Evolutionary conservation across 2,888 invertebrate species (phyloP), one percentile per base, ranked within the genome.

Genomic region (Lasioglossum villosulum): DNA sequence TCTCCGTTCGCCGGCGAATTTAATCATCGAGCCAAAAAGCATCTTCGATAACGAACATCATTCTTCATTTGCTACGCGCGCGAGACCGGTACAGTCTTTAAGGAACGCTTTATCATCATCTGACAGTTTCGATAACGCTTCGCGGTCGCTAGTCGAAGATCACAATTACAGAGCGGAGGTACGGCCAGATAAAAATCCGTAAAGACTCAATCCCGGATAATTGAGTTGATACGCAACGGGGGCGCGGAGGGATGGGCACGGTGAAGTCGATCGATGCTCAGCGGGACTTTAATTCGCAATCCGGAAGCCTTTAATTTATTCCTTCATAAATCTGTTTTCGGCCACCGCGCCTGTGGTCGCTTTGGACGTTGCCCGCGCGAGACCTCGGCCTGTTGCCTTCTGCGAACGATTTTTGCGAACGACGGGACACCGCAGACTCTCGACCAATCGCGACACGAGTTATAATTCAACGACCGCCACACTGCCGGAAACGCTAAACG

Each of bases 251-350:
- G 8, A 4, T 23, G 8, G n/a, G 3, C 4, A 56, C 71, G 48
- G 84, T 82, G 91, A 86, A 88, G 90, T 89, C 88, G 88, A 81
- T 87, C 86, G 80, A 27, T 48, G 82, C 86, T 70, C 74, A 37
- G 39, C 68, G 80, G 80, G 82, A 88, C 88, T 89, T 83, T 85
- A 86, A 87, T 88, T 88, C 82, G 86, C 82, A 87, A 30, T 82
- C 42, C 82, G 84, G 89, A 90, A 84, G 83, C 83, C 88, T 82
- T 83, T 84, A 92, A 93, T 92, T 92, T 90, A 92, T 92, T 89
- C 84, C 84, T 78, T 86, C 88, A 88, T 91, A 91, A 91, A 92
- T 92, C 89, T 82, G 76, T 87, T 91, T 89, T 4, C 45, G 68
- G 16, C 19, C 23, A 30, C 37, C 68, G 56, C 52, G 19, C 70